A percentile compares a stretch with the other conserved stretches of the same genome.
Conservation (phyloP, 2,888 invertebrate genomes). For the Apotomis turbidana region DNA sequence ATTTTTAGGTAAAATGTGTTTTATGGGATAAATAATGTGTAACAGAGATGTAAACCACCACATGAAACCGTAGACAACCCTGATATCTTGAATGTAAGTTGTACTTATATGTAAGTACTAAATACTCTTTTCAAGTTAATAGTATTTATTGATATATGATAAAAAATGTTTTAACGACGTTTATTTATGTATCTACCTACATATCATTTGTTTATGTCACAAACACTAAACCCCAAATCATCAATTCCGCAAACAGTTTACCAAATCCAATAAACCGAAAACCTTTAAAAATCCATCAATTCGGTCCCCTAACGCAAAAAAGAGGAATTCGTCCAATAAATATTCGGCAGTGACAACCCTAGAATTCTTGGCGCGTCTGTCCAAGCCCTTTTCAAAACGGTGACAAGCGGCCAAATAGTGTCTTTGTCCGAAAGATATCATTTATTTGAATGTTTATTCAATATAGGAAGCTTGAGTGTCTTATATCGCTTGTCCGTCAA, state of each 20-base stretch:
- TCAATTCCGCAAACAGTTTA: slow-evolving; percentile 34
- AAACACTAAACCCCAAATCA: neutral
- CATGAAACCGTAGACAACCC: no score
- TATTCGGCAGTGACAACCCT: slow-evolving; percentile 71
- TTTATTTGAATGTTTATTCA: slow-evolving; percentile 62
- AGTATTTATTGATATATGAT: no score
- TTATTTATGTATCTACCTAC: no score
- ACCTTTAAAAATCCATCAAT: slow-evolving; percentile 63
- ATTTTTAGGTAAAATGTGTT: no score
- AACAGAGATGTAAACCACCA: no score
- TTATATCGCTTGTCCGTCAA: slow-evolving; percentile 43
- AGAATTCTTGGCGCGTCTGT: slow-evolving; percentile 65
- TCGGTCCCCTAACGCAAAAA: slow-evolving; percentile 46
- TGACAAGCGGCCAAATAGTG: slow-evolving; percentile 68
- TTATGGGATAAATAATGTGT: no score
- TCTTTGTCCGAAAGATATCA: slow-evolving; percentile 67
- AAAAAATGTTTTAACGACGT: no score
- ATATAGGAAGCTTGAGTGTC: slow-evolving; percentile 41
- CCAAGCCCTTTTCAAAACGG: slow-evolving; percentile 79
- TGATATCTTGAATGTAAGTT: no score
- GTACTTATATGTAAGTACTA: no score
- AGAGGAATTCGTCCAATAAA: slow-evolving; percentile 64
- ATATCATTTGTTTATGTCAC: neutral
- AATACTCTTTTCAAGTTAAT: no score
- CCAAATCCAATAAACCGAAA: slow-evolving; percentile 41